Conservation (phyloP, 1,140 invertebrate species). For the Sogatella furcifera region DNA sequence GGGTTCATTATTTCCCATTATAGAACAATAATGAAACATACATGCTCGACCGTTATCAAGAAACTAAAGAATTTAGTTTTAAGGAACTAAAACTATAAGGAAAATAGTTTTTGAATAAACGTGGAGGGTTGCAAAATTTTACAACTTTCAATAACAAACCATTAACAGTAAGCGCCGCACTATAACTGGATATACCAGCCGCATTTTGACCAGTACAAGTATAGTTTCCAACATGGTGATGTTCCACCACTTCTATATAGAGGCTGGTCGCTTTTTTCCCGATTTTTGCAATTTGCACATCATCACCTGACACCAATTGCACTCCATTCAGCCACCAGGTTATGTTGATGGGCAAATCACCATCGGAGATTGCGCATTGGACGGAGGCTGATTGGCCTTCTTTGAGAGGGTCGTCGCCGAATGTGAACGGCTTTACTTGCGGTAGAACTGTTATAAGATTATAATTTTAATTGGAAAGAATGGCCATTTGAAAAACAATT, state of each 20-base stretch:
- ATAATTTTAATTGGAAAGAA: no score
- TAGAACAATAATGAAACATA: no score
- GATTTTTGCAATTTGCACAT: constrained; percentile 13
- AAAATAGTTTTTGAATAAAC: no score
- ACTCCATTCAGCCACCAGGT: constrained; percentile 52
- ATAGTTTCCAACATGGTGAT: constrained; percentile 59
- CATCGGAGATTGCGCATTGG: constrained; percentile 58
- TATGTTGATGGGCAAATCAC: constrained; percentile 54
- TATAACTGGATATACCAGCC: constrained; percentile 48
- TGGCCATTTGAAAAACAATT: no score
- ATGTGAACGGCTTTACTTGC: constrained; percentile 54
- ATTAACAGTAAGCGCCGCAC: constrained; percentile 54
- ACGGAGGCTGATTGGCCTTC: constrained; percentile 43
- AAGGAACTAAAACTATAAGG: no score
- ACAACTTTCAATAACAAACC: constrained; percentile 32
- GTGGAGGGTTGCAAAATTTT: no score
- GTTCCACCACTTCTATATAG: constrained; percentile 63
- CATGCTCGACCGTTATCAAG: no score
- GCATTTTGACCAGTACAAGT: constrained; percentile 65
- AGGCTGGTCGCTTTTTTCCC: constrained; percentile 60
- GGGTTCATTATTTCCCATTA: no score
- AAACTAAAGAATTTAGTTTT: no score
- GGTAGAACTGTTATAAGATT: constrained; percentile 42
- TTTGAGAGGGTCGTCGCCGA: constrained; percentile 44
- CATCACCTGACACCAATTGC: constrained; percentile 11